Conservation (phyloP, 2,888 invertebrate species). For the Pammene aurita region DNA sequence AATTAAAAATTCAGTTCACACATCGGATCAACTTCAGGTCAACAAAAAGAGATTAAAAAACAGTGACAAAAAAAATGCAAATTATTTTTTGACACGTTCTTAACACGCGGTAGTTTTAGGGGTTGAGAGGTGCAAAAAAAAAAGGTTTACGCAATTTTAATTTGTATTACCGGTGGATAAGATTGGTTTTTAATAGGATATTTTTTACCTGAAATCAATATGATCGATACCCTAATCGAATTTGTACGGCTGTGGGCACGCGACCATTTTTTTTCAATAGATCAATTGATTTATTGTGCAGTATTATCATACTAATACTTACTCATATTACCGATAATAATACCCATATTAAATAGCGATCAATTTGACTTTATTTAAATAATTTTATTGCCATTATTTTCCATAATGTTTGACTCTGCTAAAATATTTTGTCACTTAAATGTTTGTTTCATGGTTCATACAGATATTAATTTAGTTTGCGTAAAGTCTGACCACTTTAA, state of each 20-base stretch:
- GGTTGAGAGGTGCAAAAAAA: slow-evolving; percentile 18
- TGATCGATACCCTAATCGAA: slow-evolving; percentile 35
- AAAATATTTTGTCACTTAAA: no score
- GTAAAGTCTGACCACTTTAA: no score
- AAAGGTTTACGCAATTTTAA: background rate
- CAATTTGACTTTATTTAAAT: slow-evolving; percentile 1
- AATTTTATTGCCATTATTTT: background rate
- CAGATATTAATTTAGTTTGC: no score
- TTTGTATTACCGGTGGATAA: background rate
- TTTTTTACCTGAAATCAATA: slow-evolving; percentile 37
- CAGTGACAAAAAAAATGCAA: slow-evolving; percentile 48
- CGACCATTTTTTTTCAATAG: slow-evolving; percentile 28
- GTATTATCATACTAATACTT: background rate
- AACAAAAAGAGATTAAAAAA: slow-evolving; percentile 51
- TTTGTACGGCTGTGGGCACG: slow-evolving; percentile 33
- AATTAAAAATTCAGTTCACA: slow-evolving; percentile 63
- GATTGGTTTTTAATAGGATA: background rate
- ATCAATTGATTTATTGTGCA: slow-evolving; percentile 16
- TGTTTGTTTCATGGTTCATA: no score
- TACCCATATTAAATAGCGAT: background rate
- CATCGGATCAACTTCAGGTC: slow-evolving; percentile 55
- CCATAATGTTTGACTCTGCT: no score
- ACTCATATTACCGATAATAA: background rate
- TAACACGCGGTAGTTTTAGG: slow-evolving; percentile 34
- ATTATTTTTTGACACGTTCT: slow-evolving; percentile 44